Base-by-base conservation (phyloP, 2,888 invertebrate species). In the Tribolium freemani region DNA sequence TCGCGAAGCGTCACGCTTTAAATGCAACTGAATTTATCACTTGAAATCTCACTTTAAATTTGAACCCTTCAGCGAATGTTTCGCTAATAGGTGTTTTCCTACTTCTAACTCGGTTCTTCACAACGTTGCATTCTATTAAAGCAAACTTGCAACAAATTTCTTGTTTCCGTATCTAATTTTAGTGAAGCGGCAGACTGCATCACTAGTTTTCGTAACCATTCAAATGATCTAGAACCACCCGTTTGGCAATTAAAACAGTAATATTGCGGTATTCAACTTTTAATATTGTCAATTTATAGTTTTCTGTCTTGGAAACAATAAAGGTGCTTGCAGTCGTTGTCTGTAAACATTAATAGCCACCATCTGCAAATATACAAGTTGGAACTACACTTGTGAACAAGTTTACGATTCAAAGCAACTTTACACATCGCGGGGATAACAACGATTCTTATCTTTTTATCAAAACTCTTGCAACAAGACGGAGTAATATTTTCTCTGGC, bases 331-430 rank as follows among this genome's bases (percentile, higher is more conserved):
- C 38, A 45, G 13, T 46, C 20, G 38, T 57, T 57, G 30, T 45
- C 44, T 44, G 38, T 58, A 45, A 44, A 58, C 38, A 16, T 58
- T 58, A 44, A 5, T 45, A 45, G 31, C 58, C 53, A 57, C 57
- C 58, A 58, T 58, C 45, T 58, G 58, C 58, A 56, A 56, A 31
- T 26, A 53, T 11, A 56, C 38, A 56, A 56, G 56, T 38, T 56
- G 13, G 11, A 56, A 56, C 56, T 31, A 56, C 38, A 56, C 30
- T 56, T 11, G 31, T 38, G 56, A 48, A 48, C 11, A 48, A 48
- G 48, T 48, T 11, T 16, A 48, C 48, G 16, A 48, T 10, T 16
- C 38, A 38, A n/a, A n/a, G 38, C 38, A n/a, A 38, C 38, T 38
- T 38, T 38, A 3, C n/a, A 38, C 38, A 38, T n/a, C n/a, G 3